Evolutionary conservation across 2,888 invertebrate species (phyloP).

Genomic region (Ectemnius continuus): DNA sequence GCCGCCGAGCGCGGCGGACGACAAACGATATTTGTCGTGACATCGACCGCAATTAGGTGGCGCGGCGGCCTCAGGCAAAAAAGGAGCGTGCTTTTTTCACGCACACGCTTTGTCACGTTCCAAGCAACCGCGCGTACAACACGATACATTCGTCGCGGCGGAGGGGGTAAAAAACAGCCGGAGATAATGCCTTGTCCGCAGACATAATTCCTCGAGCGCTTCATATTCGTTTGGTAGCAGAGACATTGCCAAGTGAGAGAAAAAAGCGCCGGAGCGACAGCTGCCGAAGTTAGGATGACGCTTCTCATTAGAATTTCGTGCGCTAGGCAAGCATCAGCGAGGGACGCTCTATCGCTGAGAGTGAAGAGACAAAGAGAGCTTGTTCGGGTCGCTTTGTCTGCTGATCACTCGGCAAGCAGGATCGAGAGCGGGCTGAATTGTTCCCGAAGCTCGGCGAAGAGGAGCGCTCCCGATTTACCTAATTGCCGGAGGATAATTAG

Average conservation of each 20-base stretch:
- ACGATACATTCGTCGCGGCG: not conserved
- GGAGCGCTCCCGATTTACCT: slow-evolving; percentile 60
- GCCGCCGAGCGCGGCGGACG: slow-evolving; percentile 57
- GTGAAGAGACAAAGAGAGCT: not conserved
- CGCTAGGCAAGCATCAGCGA: not conserved
- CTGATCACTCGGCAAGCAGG: slow-evolving; percentile 38
- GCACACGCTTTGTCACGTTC: slow-evolving; percentile 35
- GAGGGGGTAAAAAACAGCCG: not conserved
- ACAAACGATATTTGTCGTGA: slow-evolving; percentile 68
- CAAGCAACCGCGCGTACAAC: slow-evolving; percentile 30
- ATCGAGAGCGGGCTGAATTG: slow-evolving; percentile 36
- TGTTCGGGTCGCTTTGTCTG: slow-evolving; percentile 33
- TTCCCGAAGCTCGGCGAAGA: slow-evolving; percentile 43
- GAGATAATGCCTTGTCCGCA: slow-evolving; percentile 21
- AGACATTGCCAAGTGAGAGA: not conserved
- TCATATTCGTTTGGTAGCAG: not conserved
- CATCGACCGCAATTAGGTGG: slow-evolving; percentile 70
- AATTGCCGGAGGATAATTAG: slow-evolving; percentile 69
- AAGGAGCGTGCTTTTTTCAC: slow-evolving; percentile 13
- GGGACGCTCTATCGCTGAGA: not conserved
- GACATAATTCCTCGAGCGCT: slow-evolving; percentile 29
- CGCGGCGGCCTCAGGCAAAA: slow-evolving; percentile 35
- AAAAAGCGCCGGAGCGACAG: not conserved
- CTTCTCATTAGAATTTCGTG: not conserved
- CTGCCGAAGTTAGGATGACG: not conserved